Conservation (phyloP, 1,140 invertebrate species). For the Drosophila teissieri region DNA sequence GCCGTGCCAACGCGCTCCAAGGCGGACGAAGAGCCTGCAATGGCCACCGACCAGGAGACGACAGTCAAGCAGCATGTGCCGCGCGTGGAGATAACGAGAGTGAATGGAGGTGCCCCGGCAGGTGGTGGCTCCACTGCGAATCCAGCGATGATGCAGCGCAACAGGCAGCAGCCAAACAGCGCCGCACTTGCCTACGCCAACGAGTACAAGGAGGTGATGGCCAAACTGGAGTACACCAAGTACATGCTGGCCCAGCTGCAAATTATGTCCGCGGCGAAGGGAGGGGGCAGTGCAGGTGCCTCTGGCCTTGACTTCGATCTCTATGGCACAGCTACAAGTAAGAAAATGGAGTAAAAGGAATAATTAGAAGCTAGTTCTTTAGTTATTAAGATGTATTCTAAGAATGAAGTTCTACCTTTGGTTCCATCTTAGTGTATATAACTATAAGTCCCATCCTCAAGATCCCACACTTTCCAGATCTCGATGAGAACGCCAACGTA, state of each 20-base stretch:
- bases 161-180: conserved; percentile 28
- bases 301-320: conserved; percentile 5
- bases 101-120: neutral
- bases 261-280: conserved; percentile 33
- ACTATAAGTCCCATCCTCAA: too few relatives aligned
- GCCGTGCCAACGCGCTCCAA: conserved; percentile 36
- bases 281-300: neutral
- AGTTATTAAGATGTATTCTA: too few relatives aligned
- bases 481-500: conserved; percentile 42
- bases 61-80: conserved; percentile 1
- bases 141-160: conserved; percentile 7
- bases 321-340: conserved; percentile 16
- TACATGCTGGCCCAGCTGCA: conserved; percentile 63
- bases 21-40: neutral
- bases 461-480: conserved; percentile 1
- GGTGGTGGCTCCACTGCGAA: neutral
- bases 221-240: conserved; percentile 66
- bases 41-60: neutral
- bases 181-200: conserved; percentile 45
- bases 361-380: neutral
- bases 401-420: too few relatives aligned
- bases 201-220: conserved; percentile 67
- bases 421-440: too few relatives aligned
- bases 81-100: conserved; percentile 55
- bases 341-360: neutral